Conservation (phyloP, 2,888 invertebrate species). For the Lysandra bellargus region DNA sequence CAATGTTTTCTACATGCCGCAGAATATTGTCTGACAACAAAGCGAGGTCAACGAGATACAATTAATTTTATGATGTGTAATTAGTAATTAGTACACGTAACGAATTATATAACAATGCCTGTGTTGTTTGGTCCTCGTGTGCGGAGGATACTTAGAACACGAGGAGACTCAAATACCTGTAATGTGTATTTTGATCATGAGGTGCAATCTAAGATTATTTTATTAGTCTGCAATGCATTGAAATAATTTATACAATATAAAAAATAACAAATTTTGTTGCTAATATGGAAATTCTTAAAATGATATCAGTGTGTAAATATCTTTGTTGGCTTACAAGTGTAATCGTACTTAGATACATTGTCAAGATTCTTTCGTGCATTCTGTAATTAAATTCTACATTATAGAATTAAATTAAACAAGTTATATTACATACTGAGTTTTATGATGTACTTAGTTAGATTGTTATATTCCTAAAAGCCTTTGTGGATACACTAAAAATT, state of each 20-base stretch:
- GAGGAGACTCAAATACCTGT: not conserved
- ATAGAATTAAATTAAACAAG: not conserved
- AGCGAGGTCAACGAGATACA: constrained; percentile 11
- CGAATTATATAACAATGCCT: constrained; percentile 4
- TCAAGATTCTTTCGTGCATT: not conserved
- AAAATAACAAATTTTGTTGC: no score
- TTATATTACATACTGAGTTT: not conserved
- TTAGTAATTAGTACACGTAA: constrained; percentile 2
- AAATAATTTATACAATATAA: no score
- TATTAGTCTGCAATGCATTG: no score
- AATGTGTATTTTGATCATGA: no score
- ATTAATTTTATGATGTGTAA: constrained; percentile 1
- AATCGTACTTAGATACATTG: not conserved
- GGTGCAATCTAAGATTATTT: not conserved
- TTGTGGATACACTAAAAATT: not conserved
- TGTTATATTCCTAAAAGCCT: not conserved
- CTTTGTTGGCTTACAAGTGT: not conserved
- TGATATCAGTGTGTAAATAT: not conserved
- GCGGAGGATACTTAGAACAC: not conserved
- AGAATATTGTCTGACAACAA: constrained; percentile 16
- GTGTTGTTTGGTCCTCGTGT: not conserved
- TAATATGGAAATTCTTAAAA: not conserved
- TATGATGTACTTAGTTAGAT: not conserved
- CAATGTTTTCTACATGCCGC: not conserved
- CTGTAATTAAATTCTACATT: not conserved